A percentile compares a stretch with the other conserved stretches of the same genome.
These are phyloP conservation scores for Camponotus floridanus DNA, from an alignment of 1,140 invertebrate genomes.

Conservation along the genomic window DNA sequence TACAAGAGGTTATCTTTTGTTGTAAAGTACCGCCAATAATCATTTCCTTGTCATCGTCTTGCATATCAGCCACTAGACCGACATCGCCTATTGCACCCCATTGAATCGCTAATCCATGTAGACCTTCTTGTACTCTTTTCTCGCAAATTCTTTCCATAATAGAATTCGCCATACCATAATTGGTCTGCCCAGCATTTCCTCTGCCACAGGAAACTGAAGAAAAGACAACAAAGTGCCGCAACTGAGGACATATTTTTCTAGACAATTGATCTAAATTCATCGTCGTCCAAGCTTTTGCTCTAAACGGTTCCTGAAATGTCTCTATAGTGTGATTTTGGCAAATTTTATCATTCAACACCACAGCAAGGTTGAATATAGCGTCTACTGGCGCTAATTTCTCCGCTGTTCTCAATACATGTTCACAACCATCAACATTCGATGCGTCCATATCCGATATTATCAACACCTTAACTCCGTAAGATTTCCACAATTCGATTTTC, in stretches of 20 bases:
- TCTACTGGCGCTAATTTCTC: conserved; percentile 88
- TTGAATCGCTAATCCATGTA: conserved; percentile 88
- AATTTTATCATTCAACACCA: conserved; percentile 87
- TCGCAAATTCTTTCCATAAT: conserved; percentile 88
- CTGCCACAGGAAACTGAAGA: conserved; percentile 92
- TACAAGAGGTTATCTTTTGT: conserved; percentile 85
- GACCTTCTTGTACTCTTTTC: conserved; percentile 82
- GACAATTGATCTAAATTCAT: conserved; percentile 85
- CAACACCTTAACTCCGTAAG: conserved; percentile 86
- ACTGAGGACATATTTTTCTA: conserved; percentile 85
- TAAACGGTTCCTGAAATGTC: conserved; percentile 84
- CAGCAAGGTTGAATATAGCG: conserved; percentile 92
- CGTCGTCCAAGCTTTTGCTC: conserved; percentile 86
- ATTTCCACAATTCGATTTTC: conserved; percentile 86
- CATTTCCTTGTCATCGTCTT: conserved; percentile 89
- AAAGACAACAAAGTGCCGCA: conserved; percentile 89
- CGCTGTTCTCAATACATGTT: conserved; percentile 87
- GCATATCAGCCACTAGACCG: conserved; percentile 88
- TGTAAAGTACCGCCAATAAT: conserved; percentile 89
- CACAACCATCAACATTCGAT: conserved; percentile 84
- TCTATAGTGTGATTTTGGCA: conserved; percentile 86
- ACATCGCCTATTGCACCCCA: conserved; percentile 88
- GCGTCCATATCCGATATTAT: conserved; percentile 85
- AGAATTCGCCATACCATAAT: conserved; percentile 88
- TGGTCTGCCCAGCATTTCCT: conserved; percentile 93